Conservation (phyloP, 2,113 vertebrate genomes). For the Albula goreensis region DNA sequence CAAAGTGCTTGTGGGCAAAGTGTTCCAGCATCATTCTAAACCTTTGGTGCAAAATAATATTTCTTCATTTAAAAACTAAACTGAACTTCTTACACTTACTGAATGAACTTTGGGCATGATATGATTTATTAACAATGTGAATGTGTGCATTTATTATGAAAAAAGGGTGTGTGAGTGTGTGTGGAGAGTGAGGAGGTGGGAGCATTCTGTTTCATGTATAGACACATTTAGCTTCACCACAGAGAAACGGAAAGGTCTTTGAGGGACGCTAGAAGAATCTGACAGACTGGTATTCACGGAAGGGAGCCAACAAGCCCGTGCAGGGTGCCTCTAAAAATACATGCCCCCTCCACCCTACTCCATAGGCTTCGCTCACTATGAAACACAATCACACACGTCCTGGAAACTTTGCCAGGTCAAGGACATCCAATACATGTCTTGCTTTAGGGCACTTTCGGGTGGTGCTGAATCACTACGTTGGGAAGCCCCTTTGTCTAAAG, state of each 20-base stretch:
- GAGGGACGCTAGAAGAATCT: slow-evolving; percentile 35
- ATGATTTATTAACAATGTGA: neutral
- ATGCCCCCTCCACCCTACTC: slow-evolving; percentile 17
- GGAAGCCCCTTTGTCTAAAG: neutral
- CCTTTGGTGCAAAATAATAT: neutral
- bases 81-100: neutral
- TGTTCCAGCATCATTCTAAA: neutral
- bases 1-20: neutral
- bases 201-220: slow-evolving; percentile 42
- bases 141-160: no score
- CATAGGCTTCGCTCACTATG: neutral
- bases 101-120: neutral
- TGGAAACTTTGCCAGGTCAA: neutral
- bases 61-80: neutral
- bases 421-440: neutral
- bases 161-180: slow-evolving; percentile 20
- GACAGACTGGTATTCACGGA: slow-evolving; percentile 45
- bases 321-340: slow-evolving; percentile 31
- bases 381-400: neutral
- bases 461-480: no score
- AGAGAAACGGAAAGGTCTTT: slow-evolving; percentile 43
- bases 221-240: slow-evolving; percentile 54
- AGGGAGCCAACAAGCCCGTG: slow-evolving; percentile 35
- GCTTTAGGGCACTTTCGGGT: neutral
- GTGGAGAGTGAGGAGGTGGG: neutral